These are phyloP conservation scores for Gobio occitaniae DNA, from an alignment of 2,797 vertebrate genomes.

Conservation along the genomic window DNA sequence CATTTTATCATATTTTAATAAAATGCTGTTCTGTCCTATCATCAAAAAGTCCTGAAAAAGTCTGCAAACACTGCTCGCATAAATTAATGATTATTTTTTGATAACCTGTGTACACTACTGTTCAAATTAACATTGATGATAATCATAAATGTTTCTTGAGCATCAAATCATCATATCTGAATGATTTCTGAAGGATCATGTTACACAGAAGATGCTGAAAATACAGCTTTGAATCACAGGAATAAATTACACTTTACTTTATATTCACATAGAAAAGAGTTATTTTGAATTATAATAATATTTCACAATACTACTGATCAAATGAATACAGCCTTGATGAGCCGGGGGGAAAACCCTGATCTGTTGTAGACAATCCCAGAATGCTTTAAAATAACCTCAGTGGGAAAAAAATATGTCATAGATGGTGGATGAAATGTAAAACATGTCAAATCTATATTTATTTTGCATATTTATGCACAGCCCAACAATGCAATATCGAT, in stretches of 20 bases:
- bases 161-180: not conserved
- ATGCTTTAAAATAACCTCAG: not conserved
- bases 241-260: no score
- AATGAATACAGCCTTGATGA: not conserved
- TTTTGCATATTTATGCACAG: not conserved
- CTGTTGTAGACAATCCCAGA: not conserved
- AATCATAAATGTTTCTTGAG: no score
- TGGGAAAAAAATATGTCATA: not conserved
- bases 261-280: not conserved
- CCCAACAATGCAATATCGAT: not conserved
- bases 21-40: no score
- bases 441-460: no score
- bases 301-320: not conserved
- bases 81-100: no score
- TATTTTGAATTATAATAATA: not conserved
- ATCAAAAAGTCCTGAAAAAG: no score
- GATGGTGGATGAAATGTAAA: not conserved
- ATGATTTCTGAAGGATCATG: constrained; percentile 1
- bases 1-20: not conserved
- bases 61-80: no score
- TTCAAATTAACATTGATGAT: not conserved
- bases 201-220: not conserved
- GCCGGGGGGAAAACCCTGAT: not conserved
- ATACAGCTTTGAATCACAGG: not conserved
- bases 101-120: not conserved